Evolutionary conservation across 2,113 vertebrate species (phyloP), one percentile per base, ranked within the genome.

Genomic region (Holacanthus passer): DNA sequence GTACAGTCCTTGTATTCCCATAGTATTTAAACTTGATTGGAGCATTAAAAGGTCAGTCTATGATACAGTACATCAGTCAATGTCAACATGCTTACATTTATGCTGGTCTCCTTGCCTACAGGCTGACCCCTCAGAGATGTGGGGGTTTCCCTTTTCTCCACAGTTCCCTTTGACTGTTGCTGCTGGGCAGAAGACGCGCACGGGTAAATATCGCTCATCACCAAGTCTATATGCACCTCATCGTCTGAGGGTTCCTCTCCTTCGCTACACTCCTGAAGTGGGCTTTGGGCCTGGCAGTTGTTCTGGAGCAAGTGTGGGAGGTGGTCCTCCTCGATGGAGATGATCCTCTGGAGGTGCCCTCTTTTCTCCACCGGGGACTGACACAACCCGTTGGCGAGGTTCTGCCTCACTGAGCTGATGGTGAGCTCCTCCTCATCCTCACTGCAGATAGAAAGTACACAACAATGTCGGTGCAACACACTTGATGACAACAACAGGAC

Each of bases 261-360:
- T 84, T 96, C 95, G 3, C 82, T 88, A 82, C 94, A 96, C 45
- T 88, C 88, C 32, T 67, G 92, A 22, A 96, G 91, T 0, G 83
- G 45, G 4, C 16, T 53, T 2, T 93, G 95, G 3, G 81, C 73
- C 79, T 91, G 92, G 70, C 67, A 79, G 37, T 92, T 56, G 5
- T n/a, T 86, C 32, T 96, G 95, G 79, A 97, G 94, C 76, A 98
- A 89, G 19, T 97, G 95, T 13, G 97, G 97, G n/a, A 98, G 89
- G 71, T 93, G 97, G 89, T 99, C 98, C 87, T 99, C 97, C 84
- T 99, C 98, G 16, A 99, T 97, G 77, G 98, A 98, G 91, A 99
- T 97, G 93, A 99, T 96, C 86, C 97, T 97, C 82, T 90, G 96
- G 14, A 99, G 90, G 1, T 78, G 94, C 0, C 45, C 79, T 70